Evolutionary conservation across 1,140 invertebrate species (phyloP).

Genomic region (Tenebrio molitor): DNA sequence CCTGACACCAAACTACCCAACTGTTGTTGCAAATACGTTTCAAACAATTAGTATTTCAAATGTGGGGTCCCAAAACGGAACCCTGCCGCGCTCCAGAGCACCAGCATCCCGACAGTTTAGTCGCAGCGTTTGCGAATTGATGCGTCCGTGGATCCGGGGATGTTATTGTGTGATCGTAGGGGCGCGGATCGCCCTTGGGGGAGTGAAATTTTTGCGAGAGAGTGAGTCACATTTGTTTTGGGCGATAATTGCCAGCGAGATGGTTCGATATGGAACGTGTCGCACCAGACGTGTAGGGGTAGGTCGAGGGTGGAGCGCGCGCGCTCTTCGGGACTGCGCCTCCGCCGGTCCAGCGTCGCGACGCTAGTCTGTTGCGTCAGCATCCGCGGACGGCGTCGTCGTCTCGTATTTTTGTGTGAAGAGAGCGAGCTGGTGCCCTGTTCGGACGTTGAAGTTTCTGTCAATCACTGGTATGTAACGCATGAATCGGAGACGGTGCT

Average conservation of each 20-base stretch:
- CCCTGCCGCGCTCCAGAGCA: too few relatives aligned
- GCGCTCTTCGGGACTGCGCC: constrained; percentile 37
- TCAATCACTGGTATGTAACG: constrained; percentile 14
- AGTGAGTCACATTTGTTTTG: constrained; percentile 35
- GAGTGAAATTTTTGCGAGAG: constrained; percentile 6
- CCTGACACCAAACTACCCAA: too few relatives aligned
- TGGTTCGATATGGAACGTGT: constrained; percentile 23
- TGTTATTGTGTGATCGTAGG: too few relatives aligned
- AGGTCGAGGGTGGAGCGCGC: constrained; percentile 53
- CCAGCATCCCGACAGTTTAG: too few relatives aligned
- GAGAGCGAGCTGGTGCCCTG: constrained; percentile 42
- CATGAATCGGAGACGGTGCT: neutral
- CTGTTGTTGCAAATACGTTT: too few relatives aligned
- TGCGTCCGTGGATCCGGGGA: too few relatives aligned
- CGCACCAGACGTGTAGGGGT: constrained; percentile 50
- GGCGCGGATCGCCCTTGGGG: neutral
- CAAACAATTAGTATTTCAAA: too few relatives aligned
- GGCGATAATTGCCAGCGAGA: constrained; percentile 13
- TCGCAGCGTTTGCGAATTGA: too few relatives aligned
- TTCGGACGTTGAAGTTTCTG: constrained; percentile 47
- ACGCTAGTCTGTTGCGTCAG: constrained; percentile 43
- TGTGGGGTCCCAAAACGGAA: too few relatives aligned
- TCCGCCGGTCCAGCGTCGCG: constrained; percentile 51
- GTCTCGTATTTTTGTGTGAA: too few relatives aligned
- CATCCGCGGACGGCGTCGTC: neutral